Percentiles rank a stretch among this genome's conserved stretches.
Evolutionary conservation across 2,888 invertebrate genomes (phyloP).

Genomic region (Ectemnius lituratus): DNA sequence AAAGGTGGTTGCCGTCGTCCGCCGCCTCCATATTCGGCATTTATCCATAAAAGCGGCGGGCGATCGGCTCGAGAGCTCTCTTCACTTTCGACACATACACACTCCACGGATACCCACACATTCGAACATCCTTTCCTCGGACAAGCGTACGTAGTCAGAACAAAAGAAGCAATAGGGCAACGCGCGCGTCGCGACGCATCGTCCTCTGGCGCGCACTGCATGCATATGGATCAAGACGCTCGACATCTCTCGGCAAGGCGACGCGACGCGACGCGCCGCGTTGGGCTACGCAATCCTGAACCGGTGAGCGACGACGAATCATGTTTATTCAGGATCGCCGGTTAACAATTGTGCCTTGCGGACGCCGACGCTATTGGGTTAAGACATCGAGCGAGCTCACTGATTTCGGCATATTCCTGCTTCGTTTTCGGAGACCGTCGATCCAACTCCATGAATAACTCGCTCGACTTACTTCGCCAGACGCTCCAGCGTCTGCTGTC

Average conservation of each 20-base stretch:
- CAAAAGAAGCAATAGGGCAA: constrained; percentile 54
- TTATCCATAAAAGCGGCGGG: constrained; percentile 46
- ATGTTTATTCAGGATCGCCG: constrained; percentile 63
- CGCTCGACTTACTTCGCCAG: too few relatives aligned
- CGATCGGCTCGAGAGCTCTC: constrained; percentile 22
- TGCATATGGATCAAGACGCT: constrained; percentile 61
- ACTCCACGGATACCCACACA: constrained; percentile 12
- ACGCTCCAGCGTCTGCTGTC: too few relatives aligned
- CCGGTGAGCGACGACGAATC: constrained; percentile 39
- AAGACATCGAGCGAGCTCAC: constrained; percentile 26
- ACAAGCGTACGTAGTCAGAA: constrained; percentile 22
- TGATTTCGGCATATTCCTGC: constrained; percentile 15
- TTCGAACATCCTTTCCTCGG: too few relatives aligned
- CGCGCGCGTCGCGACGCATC: background rate
- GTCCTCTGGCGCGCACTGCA: constrained; percentile 44
- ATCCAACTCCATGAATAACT: too few relatives aligned
- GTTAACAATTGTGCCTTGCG: background rate
- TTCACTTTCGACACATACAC: too few relatives aligned
- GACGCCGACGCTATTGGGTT: constrained; percentile 18
- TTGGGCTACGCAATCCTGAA: constrained; percentile 9
- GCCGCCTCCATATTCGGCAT: constrained; percentile 44
- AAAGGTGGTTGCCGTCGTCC: constrained; percentile 9
- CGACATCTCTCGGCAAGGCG: constrained; percentile 40
- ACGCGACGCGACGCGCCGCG: constrained; percentile 35
- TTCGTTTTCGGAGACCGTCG: constrained; percentile 9